Base-by-base conservation (phyloP, 2,113 vertebrate genomes). In the Osmerus eperlanus region DNA sequence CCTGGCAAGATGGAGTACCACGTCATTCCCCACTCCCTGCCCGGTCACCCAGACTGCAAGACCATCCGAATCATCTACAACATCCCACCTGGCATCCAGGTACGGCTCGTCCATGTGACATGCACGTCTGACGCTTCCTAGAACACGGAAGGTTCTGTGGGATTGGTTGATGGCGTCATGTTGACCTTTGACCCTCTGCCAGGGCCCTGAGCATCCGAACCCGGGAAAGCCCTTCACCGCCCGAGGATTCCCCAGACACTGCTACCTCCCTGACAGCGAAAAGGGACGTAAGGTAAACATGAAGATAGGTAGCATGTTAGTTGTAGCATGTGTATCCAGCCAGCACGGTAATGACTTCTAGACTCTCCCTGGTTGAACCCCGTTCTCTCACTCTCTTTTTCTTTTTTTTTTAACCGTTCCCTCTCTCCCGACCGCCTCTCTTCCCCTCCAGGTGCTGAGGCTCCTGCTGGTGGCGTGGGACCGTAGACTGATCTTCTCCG, bases 1-100 rank as follows among this genome's bases (percentile, higher is more conserved):
- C 96, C 97, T 0, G 97, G 97, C 85, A 99, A 98, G 91, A 99
- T 99, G 97, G 95, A 97, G 72, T 99, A 96, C 86, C 97, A 99
- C 67, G 90, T 97, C 81, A 99, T 99, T 75, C 97, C 97, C 0
- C 96, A 98, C 19, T 95, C 97, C 0, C 88, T 99, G 80, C 97
- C 97, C 0, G 97, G 97, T 36, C 95, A 99, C 62, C 93, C 95
- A 0, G 97, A 98, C 89, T 98, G 95, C 88, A 96, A 96, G 87
- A 96, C 96, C 81, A 96, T 99, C 83, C 94, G 96, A 19, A 98
- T 99, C 77, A 97, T 99, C 86, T 99, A 98, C 87, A 97, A 96
- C 86, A 98, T 99, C 76, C 94, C 96, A 3, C 96, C 97, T 0
- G 96, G 96, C 71, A 94, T 98, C 83, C 97, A 99, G 96, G 97